Conservation (phyloP, 2,888 invertebrate genomes). For the Ormyrus labotus region DNA sequence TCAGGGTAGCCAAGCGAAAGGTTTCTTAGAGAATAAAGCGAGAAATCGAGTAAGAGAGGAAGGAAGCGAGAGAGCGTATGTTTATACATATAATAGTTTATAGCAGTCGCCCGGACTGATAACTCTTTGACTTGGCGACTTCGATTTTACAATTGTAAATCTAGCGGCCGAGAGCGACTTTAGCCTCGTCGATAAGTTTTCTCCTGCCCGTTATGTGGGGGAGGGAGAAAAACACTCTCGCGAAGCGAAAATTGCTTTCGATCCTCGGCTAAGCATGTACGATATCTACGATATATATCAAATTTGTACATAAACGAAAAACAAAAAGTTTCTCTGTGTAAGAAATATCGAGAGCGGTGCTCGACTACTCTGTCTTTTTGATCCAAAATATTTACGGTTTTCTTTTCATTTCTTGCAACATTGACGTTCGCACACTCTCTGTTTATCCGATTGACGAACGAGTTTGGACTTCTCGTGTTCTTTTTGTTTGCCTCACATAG, state of each 20-base stretch:
- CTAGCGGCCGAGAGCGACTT: slow-evolving; percentile 1
- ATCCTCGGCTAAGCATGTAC: neutral
- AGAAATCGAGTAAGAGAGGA: neutral
- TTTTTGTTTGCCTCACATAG: slow-evolving; percentile 44
- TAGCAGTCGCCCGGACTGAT: slow-evolving; percentile 46
- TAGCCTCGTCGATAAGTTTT: slow-evolving; percentile 12
- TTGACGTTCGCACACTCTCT: too few relatives aligned
- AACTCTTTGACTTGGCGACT: slow-evolving; percentile 30
- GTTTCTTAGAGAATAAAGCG: slow-evolving; percentile 9
- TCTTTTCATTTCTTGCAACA: too few relatives aligned
- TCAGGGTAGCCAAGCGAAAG: slow-evolving; percentile 35
- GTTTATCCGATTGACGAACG: too few relatives aligned
- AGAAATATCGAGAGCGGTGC: slow-evolving; percentile 11
- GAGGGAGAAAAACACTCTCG: slow-evolving; percentile 2
- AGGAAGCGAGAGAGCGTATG: slow-evolving; percentile 10
- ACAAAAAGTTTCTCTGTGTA: slow-evolving; percentile 18
- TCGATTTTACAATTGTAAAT: slow-evolving; percentile 3
- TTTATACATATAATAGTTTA: slow-evolving; percentile 26
- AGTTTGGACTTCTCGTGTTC: slow-evolving; percentile 1
- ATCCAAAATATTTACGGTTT: too few relatives aligned
- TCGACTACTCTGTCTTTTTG: too few relatives aligned
- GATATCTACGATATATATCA: slow-evolving; percentile 35
- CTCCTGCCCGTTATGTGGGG: neutral
- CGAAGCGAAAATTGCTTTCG: neutral
- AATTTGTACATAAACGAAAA: slow-evolving; percentile 44